Base-by-base conservation (phyloP, 2,888 invertebrate species). In the Agonopterix alstromeriana region DNA sequence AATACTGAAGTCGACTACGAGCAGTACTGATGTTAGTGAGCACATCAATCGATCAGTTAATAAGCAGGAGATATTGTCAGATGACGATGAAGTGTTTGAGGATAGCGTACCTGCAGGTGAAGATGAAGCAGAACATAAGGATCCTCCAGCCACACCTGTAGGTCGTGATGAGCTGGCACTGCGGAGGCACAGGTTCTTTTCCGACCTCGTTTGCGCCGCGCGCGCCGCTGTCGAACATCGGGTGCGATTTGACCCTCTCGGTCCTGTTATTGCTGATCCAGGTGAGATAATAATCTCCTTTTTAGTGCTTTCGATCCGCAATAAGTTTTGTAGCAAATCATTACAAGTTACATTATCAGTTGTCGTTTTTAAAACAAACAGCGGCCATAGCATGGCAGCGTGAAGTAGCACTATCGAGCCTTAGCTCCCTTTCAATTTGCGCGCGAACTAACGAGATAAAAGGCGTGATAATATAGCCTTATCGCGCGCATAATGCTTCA, bases 101-200 rank as follows among this genome's bases (percentile, higher is more conserved):
- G 84, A 83, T 45, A 79, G 72, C 53, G 62, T 73, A 53, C 61
- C 65, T 52, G 73, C 75, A 43, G 76, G 58, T 45, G 80, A 73
- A 55, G 80, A 73, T 55, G 63, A 72, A 42, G 91, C 91, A 48
- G 91, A 91, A n/a, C 89, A 91, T 54, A 85, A 83, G 54, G 92
- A 93, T 55, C 92, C 93, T 57, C 94, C 94, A 44, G 94, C 93
- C 49, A 94, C 94, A 50, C 95, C 94, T 10, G 92, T 95, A 43
- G 94, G 94, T 48, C 91, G 93, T 51, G 95, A 95, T 77, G 94
- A 95, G 71, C 81, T 95, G 60, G 95, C 94, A 55, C 77, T 95
- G 61, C 90, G 94, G 54, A 90, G 94, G 50, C 94, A 94, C 76
- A 90, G 94, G 63, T 93, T 95, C 78, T 94, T 94, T 80, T 93